Conservation (phyloP, 2,113 vertebrate genomes). For the Mugil cephalus region DNA sequence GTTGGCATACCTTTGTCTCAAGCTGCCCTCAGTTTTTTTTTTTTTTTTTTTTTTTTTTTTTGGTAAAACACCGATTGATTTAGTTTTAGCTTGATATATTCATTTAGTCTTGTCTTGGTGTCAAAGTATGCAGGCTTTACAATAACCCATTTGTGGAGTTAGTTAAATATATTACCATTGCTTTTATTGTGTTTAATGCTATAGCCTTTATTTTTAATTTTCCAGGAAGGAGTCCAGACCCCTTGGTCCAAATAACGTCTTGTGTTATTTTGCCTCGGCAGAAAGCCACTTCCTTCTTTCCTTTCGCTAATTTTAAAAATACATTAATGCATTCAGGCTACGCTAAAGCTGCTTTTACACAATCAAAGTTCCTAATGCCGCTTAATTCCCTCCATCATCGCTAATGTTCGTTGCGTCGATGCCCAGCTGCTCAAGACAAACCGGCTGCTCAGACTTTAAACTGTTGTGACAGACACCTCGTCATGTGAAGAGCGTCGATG, state of each 20-base stretch:
- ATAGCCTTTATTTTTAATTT: neutral
- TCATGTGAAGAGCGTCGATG: neutral
- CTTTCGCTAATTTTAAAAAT: neutral
- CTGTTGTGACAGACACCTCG: neutral
- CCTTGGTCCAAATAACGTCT: no score
- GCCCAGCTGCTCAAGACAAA: no score
- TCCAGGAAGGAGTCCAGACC: no score
- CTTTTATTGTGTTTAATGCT: neutral
- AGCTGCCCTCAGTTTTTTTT: neutral
- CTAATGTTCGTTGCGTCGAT: no score
- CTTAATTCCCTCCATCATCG: no score
- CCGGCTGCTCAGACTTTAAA: no score
- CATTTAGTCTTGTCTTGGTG: neutral
- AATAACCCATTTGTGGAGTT: no score
- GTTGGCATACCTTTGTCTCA: slow-evolving; percentile 28
- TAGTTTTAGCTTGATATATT: neutral
- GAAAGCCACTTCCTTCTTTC: neutral
- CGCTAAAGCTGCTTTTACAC: no score
- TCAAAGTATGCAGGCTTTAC: no score
- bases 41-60: neutral
- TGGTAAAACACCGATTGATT: neutral
- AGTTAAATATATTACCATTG: no score
- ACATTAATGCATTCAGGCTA: neutral
- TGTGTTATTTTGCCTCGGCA: no score
- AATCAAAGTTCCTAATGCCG: no score